Conservation (phyloP, 2,113 vertebrate species). For the Saccopteryx bilineata region DNA sequence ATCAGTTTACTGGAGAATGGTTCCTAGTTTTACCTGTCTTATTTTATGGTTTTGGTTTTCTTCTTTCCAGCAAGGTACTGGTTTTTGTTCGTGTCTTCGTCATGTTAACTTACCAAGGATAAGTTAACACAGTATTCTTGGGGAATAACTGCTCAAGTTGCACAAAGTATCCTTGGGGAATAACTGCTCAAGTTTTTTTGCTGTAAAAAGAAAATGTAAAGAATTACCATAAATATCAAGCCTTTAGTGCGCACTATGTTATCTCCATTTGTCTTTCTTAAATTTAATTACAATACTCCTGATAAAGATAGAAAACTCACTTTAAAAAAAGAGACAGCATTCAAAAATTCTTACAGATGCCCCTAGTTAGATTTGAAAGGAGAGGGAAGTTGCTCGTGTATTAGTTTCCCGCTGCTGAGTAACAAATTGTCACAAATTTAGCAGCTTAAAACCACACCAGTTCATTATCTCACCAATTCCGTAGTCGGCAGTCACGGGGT, state of each 20-base stretch:
- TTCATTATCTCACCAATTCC: neutral
- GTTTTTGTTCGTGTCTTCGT: conserved; percentile 23
- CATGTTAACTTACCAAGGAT: neutral
- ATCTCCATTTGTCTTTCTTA: conserved; percentile 1
- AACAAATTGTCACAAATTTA: neutral
- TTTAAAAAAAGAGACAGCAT: neutral
- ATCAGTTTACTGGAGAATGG: neutral
- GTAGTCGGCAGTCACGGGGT: neutral
- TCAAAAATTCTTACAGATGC: conserved; percentile 31
- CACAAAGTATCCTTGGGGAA: neutral
- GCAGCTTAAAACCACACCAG: neutral
- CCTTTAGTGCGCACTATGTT: neutral
- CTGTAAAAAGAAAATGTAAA: conserved; percentile 36
- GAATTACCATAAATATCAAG: neutral
- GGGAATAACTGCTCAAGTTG: neutral
- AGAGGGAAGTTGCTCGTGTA: neutral
- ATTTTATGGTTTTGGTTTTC: neutral
- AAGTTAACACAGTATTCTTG: neutral
- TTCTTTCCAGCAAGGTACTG: neutral
- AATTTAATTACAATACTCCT: neutral
- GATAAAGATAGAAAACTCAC: neutral
- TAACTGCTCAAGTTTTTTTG: neutral
- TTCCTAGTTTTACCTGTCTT: neutral
- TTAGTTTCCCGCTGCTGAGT: neutral
- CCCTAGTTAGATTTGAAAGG: conserved; percentile 32